A percentile compares a stretch with the other conserved stretches of the same genome.
phyloP scores from a whole-genome alignment of 2,888 invertebrate species.

The Crematogaster levior region DNA sequence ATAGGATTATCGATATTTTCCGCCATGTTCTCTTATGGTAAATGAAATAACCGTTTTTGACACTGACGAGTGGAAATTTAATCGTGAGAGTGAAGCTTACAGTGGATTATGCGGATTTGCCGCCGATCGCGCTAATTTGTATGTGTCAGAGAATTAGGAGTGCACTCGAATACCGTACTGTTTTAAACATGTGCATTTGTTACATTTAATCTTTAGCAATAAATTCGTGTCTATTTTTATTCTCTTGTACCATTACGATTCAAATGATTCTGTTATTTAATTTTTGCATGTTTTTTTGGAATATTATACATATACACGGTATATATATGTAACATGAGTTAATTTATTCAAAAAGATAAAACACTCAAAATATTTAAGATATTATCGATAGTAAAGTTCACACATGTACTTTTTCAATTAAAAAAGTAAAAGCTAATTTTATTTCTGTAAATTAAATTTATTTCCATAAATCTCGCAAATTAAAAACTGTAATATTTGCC shows the following conservation, averaged over 20 bases:
- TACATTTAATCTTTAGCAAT: conserved; percentile 13
- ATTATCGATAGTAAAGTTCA: not conserved
- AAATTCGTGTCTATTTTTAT: not conserved
- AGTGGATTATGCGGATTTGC: conserved; percentile 13
- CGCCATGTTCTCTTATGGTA: not conserved
- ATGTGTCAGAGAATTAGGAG: conserved; percentile 15
- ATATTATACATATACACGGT: not conserved
- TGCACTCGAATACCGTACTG: not conserved
- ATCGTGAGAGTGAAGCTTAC: not conserved
- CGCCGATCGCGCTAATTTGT: conserved; percentile 20
- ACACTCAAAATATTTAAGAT: not conserved
- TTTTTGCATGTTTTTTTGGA: not conserved
- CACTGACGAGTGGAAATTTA: not conserved
- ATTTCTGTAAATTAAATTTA: not conserved
- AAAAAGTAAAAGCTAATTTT: not conserved
- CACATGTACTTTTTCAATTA: not conserved
- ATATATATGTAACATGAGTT: not conserved
- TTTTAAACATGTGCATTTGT: not conserved
- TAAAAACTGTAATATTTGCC: not conserved
- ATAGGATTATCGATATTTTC: not conserved
- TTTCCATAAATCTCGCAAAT: not conserved
- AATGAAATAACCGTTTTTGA: conserved; percentile 17
- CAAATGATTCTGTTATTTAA: not conserved
- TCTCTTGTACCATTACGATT: not conserved
- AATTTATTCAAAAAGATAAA: not conserved